Evolutionary conservation across 2,888 invertebrate species (phyloP), one percentile per base, ranked within the genome.

Genomic region (Erebia epiphron): DNA sequence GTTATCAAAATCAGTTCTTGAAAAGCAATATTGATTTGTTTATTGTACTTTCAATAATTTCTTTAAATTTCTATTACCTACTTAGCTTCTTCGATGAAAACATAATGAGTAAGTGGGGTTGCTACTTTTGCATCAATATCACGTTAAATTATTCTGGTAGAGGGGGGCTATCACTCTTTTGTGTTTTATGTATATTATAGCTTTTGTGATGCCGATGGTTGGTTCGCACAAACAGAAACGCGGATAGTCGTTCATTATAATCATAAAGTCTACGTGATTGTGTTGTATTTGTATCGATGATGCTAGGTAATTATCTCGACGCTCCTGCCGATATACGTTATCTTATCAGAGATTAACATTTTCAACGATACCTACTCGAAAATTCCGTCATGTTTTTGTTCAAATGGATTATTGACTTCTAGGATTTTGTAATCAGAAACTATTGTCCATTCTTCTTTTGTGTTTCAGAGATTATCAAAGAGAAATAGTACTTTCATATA

Each of bases 321-420:
- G 46, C 21, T 13, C 21, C 21, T 16, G 11, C 14, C 16, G 62
- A 62, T 62, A 49, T 21, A 21, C 21, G 14, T 18, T 7, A 62
- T 49, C 46, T 62, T 49, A 62, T 62, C 62, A 21, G 18, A 61
- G 46, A 49, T 49, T 62, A 62, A 46, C 62, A 21, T 8, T 46
- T 21, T 21, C 8, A 16, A 14, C 21, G 62, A 49, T 21, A 46
- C n/a, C n/a, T n/a, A n/a, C 49, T 61, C 41, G 41, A 61, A 11
- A 16, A 43, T n/a, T 16, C 35, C 16, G 43, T 8, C n/a, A 2
- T 18, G 9, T 11, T 8, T 49, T 54, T 54, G 16, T 10, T 3
- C 52, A 8, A 10, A 1, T 7, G 50, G 3, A 14, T n/a, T 1
- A 13, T 26, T 41, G 8, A 60, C 41, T 60, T 41, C 4, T 43